Base-by-base conservation (phyloP, 2,797 vertebrate genomes). In the Rhinatrema bivittatum region DNA sequence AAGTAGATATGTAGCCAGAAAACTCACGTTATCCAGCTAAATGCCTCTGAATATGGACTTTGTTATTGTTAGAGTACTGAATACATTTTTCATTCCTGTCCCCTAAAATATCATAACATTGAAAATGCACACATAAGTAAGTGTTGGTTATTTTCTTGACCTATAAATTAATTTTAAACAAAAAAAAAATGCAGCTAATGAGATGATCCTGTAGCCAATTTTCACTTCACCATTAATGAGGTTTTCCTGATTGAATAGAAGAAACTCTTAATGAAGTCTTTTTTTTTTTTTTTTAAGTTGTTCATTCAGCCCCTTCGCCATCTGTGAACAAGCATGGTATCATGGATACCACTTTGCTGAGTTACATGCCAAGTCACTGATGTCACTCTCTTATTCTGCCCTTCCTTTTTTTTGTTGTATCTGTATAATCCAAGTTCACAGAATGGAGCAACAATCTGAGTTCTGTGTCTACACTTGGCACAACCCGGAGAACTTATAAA, bases 271-370 rank as follows among this genome's bases (percentile, higher is more conserved):
- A 75, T 82, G 63, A 67, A 62, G 62, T 61, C 36, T 16, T 9
- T 38, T 38, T 4, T 25, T 38, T 8, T 26, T 20, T 10, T 24
- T 34, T 16, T 70, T 81, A 74, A 78, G 56, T 82, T 56, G 58
- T 51, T 53, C 45, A 72, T 70, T 77, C 49, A 73, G 73, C 57
- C 78, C 68, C 63, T 75, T 62, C 42, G 81, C 63, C 69, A 72
- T 62, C 74, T 36, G 42, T 70, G 76, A 84, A 79, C 60, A 78
- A 67, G 55, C 45, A 47, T 43, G 56, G 77, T 76, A 63, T 61
- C 29, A 52, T 38, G 62, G 34, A 55, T 60, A 59, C 32, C 32
- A 37, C 50, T 18, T 7, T 53, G 12, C 18, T 12, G 3, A 5
- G 15, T 8, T 42, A 72, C 40, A 50, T 61, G 65, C 65, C 72